phyloP scores from a whole-genome alignment of 2,888 invertebrate genomes.

The Myopa tessellatipennis region DNA sequence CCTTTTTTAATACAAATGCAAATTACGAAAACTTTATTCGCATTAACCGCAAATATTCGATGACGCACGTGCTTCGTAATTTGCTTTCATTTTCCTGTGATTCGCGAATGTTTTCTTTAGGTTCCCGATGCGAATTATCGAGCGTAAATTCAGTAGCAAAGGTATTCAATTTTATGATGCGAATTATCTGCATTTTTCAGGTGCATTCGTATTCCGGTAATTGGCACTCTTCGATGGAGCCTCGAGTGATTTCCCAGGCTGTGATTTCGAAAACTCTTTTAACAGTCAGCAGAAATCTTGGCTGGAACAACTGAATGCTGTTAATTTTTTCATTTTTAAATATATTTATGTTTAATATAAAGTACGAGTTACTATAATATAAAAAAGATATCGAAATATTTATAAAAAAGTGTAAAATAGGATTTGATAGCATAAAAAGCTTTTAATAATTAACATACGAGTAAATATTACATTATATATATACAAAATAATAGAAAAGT shows the following conservation, averaged over 20 bases:
- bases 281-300: too few relatives aligned
- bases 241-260: constrained; percentile 25
- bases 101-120: constrained; percentile 19
- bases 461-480: too few relatives aligned
- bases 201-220: not conserved
- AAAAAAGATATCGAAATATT: too few relatives aligned
- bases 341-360: too few relatives aligned
- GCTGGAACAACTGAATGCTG: too few relatives aligned
- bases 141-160: constrained; percentile 36
- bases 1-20: constrained; percentile 31
- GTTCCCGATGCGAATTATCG: not conserved
- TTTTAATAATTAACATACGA: too few relatives aligned
- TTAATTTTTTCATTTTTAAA: too few relatives aligned
- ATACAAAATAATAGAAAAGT: too few relatives aligned
- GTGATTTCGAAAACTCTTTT: not conserved
- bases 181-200: not conserved
- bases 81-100: constrained; percentile 17
- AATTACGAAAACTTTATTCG: constrained; percentile 24
- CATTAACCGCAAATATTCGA: constrained; percentile 39
- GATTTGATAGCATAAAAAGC: too few relatives aligned
- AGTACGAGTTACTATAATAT: too few relatives aligned
- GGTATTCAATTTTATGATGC: constrained; percentile 1
- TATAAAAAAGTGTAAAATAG: too few relatives aligned
- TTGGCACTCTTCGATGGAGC: constrained; percentile 27
- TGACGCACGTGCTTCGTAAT: constrained; percentile 39